Percentiles rank a stretch among this genome's conserved stretches.
Evolutionary conservation across 2,888 invertebrate species (phyloP).

Genomic region (Dasysyrphus tricinctus): DNA sequence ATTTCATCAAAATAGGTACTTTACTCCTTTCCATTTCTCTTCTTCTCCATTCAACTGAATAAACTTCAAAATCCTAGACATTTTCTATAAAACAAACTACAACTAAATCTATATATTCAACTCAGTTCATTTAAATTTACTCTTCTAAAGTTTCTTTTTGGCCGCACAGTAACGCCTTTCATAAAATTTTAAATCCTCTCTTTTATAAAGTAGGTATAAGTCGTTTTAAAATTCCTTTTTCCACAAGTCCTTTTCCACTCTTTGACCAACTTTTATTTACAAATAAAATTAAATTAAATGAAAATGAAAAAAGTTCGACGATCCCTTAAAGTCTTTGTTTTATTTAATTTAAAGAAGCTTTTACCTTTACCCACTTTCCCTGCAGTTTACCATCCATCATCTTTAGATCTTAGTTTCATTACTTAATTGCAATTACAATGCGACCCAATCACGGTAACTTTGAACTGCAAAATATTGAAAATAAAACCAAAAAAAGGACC

Average conservation of each 20-base stretch:
- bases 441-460: slow-evolving; percentile 36
- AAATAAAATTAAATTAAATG: slow-evolving; percentile 5
- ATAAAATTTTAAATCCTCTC: slow-evolving; percentile 22
- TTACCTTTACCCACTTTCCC: background rate
- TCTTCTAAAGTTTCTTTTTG: background rate
- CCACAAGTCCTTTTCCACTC: slow-evolving; percentile 22
- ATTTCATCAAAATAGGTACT: slow-evolving; percentile 40
- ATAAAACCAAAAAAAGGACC: slow-evolving; percentile 30
- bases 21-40: background rate
- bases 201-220: background rate
- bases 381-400: background rate
- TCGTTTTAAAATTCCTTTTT: slow-evolving; percentile 18
- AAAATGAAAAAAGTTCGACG: slow-evolving; percentile 25
- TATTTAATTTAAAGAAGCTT: slow-evolving; percentile 3
- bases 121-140: slow-evolving; percentile 1
- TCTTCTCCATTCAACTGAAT: slow-evolving; percentile 4
- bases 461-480: slow-evolving; percentile 28
- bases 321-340: slow-evolving; percentile 14
- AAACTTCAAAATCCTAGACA: background rate
- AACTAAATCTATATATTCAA: slow-evolving; percentile 12
- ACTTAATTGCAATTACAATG: slow-evolving; percentile 65
- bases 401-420: slow-evolving; percentile 37
- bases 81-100: background rate
- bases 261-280: slow-evolving; percentile 38
- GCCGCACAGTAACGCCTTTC: slow-evolving; percentile 36